A percentile compares a stretch with the other conserved stretches of the same genome.
These are phyloP conservation scores for Rallus limicola DNA, from an alignment of 2,113 vertebrate genomes.

Conservation along the genomic window DNA sequence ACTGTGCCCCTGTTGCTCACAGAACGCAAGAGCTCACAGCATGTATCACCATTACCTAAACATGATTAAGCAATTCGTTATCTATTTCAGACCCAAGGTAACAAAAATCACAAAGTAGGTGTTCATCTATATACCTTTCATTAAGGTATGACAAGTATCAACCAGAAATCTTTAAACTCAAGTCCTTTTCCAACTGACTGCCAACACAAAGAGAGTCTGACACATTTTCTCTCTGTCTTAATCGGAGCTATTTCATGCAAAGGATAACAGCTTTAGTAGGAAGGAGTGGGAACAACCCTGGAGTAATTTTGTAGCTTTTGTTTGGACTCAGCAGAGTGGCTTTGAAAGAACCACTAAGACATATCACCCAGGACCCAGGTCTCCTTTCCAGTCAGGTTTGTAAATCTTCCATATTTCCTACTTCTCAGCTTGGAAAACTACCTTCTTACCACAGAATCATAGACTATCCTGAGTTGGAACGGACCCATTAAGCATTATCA, in stretches of 20 bases:
- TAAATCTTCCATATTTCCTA: background rate
- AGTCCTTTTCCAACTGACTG: background rate
- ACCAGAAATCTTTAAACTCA: background rate
- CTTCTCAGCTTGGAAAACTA: background rate
- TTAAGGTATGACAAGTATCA: background rate
- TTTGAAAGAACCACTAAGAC: background rate
- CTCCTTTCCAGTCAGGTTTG: background rate
- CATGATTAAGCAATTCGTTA: background rate
- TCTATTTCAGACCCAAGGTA: background rate
- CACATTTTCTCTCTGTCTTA: background rate
- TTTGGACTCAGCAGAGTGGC: background rate
- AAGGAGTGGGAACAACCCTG: background rate
- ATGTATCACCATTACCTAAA: background rate
- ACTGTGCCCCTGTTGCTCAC: background rate
- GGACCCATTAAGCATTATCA: too few species aligned
- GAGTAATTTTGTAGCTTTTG: background rate
- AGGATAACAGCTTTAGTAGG: background rate
- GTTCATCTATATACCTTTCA: background rate
- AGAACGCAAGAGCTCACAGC: background rate
- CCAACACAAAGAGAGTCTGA: background rate
- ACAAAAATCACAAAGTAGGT: background rate
- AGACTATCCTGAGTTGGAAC: too few species aligned
- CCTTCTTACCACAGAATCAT: background rate
- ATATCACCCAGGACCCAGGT: background rate
- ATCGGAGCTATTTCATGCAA: background rate